These are phyloP conservation scores for Morpho deidamia DNA, from an alignment of 2,888 invertebrate genomes.

Conservation along the genomic window DNA sequence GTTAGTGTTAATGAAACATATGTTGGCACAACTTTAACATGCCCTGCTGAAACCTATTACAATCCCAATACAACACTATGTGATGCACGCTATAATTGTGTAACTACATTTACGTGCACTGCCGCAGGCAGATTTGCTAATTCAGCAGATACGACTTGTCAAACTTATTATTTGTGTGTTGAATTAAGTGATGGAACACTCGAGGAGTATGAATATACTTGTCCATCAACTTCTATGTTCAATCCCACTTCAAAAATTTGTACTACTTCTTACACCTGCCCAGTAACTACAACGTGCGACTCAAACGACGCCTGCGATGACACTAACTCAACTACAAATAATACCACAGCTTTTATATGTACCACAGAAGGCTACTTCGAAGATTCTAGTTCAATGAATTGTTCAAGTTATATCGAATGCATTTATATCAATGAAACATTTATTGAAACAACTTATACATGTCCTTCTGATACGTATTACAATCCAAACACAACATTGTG, in stretches of 20 bases:
- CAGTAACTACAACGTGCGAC: conserved; percentile 10
- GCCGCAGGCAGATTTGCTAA: conserved; percentile 59
- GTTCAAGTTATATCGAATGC: conserved; percentile 53
- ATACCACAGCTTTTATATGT: conserved; percentile 34
- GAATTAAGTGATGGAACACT: conserved; percentile 39
- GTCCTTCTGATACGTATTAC: conserved; percentile 47
- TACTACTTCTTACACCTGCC: conserved; percentile 56
- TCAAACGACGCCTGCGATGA: conserved; percentile 43
- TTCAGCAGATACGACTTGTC: conserved; percentile 52
- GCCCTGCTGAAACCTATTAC: conserved; percentile 47
- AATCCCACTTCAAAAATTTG: conserved; percentile 50
- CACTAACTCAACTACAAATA: conserved; percentile 23
- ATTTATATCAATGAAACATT: conserved; percentile 44
- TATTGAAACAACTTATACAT: conserved; percentile 41
- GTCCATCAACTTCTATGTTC: conserved; percentile 59
- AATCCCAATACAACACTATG: conserved; percentile 55
- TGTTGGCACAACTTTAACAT: conserved; percentile 42
- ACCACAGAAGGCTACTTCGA: conserved; percentile 50
- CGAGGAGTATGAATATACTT: conserved; percentile 51
- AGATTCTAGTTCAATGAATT: conserved; percentile 47
- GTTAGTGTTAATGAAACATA: conserved; percentile 45
- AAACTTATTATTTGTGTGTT: conserved; percentile 59
- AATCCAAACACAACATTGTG: conserved; percentile 54
- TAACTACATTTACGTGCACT: conserved; percentile 44
- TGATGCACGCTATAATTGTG: conserved; percentile 48